Conservation (phyloP, 2,888 invertebrate species). For the Ophioninae sp. region DNA sequence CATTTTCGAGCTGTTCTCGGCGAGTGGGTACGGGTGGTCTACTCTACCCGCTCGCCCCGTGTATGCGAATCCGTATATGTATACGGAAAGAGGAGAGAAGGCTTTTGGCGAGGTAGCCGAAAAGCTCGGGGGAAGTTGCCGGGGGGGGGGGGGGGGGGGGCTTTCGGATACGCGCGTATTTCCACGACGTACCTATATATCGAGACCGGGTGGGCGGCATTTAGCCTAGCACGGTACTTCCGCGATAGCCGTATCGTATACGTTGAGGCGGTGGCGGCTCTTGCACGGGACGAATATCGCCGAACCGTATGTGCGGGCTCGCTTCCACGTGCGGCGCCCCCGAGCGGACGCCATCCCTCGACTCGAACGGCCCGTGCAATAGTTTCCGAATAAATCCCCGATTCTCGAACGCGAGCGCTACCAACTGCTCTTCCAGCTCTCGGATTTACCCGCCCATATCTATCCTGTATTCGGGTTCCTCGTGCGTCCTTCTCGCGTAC, state of each 20-base stretch:
- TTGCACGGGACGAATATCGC: no score
- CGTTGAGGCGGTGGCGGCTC: conserved; percentile 49
- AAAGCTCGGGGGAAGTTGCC: conserved; percentile 41
- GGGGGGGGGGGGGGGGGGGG: conserved; percentile 43
- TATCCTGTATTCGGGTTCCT: conserved; percentile 56
- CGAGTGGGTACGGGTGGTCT: conserved; percentile 50
- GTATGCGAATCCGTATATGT: no score
- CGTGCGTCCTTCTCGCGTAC: conserved; percentile 40
- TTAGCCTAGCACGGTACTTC: conserved; percentile 55
- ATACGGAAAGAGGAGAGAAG: neutral
- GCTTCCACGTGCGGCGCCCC: no score
- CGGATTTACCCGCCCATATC: conserved; percentile 76
- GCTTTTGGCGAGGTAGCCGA: conserved; percentile 38
- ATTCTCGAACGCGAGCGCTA: conserved; percentile 77
- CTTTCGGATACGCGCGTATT: conserved; percentile 26
- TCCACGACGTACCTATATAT: conserved; percentile 6
- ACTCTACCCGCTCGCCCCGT: no score
- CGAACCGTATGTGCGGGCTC: no score
- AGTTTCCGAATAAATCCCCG: conserved; percentile 80
- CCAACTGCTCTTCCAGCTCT: conserved; percentile 75
- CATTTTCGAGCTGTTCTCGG: conserved; percentile 77
- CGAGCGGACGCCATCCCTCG: conserved; percentile 53
- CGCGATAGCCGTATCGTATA: conserved; percentile 52
- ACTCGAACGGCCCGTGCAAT: conserved; percentile 68
- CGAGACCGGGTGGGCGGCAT: conserved; percentile 55